Conservation (phyloP, 2,113 vertebrate genomes). For the Pseudolaguvia tuberculata region DNA sequence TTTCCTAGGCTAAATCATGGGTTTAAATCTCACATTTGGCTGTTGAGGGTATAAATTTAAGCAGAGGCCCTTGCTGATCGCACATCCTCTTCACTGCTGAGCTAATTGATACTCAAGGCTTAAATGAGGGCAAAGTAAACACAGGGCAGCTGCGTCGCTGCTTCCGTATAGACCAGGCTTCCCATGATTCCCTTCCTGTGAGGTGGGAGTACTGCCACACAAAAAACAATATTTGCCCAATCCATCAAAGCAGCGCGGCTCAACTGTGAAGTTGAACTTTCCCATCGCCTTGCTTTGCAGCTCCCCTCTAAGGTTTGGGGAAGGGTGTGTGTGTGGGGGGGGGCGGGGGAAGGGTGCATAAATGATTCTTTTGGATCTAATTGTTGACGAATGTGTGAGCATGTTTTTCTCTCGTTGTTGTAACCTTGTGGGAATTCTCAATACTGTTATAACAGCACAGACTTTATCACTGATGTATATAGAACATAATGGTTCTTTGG, state of each 20-base stretch:
- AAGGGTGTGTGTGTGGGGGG: neutral
- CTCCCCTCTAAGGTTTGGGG: neutral
- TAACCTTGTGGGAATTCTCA: neutral
- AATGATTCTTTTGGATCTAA: constrained; percentile 9
- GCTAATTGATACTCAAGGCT: constrained; percentile 61
- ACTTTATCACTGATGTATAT: no score
- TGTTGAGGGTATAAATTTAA: constrained; percentile 49
- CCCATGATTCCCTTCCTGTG: constrained; percentile 60
- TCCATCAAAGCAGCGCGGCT: constrained; percentile 66
- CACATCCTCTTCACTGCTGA: constrained; percentile 45
- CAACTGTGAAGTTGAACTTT: constrained; percentile 64
- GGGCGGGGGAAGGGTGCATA: neutral
- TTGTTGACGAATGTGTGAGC: neutral
- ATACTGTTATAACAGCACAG: no score
- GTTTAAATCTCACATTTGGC: constrained; percentile 45
- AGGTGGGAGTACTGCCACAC: constrained; percentile 60
- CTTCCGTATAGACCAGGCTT: constrained; percentile 54
- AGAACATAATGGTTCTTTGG: no score
- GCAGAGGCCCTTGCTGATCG: constrained; percentile 42
- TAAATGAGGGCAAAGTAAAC: constrained; percentile 57
- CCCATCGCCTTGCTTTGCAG: constrained; percentile 56
- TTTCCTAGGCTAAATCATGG: constrained; percentile 21
- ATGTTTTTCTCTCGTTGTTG: neutral
- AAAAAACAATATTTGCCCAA: constrained; percentile 75
- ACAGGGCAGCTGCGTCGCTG: constrained; percentile 57